These are phyloP conservation scores for Lineus longissimus DNA, from an alignment of 1,140 invertebrate genomes.

Conservation along the genomic window DNA sequence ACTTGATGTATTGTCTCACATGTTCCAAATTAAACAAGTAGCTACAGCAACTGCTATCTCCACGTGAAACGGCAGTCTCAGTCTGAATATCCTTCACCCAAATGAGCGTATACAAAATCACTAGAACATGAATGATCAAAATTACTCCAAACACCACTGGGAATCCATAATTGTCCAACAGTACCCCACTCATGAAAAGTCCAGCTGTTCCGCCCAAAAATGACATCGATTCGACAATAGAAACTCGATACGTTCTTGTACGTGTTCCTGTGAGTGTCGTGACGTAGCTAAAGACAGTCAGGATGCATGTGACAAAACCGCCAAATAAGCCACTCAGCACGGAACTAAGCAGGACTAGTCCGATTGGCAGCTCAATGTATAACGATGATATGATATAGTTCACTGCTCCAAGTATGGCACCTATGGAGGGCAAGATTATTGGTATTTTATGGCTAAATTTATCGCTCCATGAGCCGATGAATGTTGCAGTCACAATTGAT, in stretches of 20 bases:
- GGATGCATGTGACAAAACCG: constrained; percentile 83
- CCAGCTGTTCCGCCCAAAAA: constrained; percentile 55
- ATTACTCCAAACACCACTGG: constrained; percentile 45
- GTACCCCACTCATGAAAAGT: constrained; percentile 49
- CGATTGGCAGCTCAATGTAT: constrained; percentile 36
- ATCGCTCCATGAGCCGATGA: constrained; percentile 65
- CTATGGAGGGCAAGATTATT: constrained; percentile 76
- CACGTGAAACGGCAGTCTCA: not conserved
- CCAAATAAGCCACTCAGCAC: constrained; percentile 63
- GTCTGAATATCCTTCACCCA: constrained; percentile 35
- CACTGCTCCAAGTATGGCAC: constrained; percentile 72
- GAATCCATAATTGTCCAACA: constrained; percentile 47
- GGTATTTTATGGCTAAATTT: constrained; percentile 76
- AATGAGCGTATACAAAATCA: constrained; percentile 49
- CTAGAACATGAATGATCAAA: constrained; percentile 33
- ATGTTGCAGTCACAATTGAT: constrained; percentile 49
- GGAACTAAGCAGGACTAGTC: constrained; percentile 49
- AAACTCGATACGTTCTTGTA: constrained; percentile 75
- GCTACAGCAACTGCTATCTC: constrained; percentile 9
- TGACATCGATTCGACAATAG: constrained; percentile 68
- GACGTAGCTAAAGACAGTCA: constrained; percentile 85
- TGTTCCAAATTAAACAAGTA: not conserved
- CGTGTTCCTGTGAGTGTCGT: constrained; percentile 77
- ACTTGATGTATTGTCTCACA: constrained; percentile 39
- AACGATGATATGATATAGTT: constrained; percentile 72